These are phyloP conservation scores for Emydoidea blandingii DNA, from an alignment of 2,797 vertebrate genomes.

Conservation along the genomic window DNA sequence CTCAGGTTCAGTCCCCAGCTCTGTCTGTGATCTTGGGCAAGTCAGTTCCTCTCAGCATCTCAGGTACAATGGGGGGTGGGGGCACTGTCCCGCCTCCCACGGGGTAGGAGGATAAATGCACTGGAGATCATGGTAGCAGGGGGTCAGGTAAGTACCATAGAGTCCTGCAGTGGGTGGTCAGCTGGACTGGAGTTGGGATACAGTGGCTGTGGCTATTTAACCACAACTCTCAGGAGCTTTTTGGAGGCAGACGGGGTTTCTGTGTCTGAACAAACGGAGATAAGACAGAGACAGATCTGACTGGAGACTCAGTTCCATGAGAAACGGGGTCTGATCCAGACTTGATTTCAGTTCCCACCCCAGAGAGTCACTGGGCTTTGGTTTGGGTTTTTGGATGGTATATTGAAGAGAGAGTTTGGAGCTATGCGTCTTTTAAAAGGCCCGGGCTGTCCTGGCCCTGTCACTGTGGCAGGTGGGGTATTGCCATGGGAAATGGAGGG, in stretches of 20 bases:
- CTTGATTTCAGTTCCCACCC: neutral
- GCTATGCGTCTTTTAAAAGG: neutral
- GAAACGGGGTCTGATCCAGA: neutral
- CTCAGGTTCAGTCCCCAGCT: neutral
- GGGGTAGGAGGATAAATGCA: neutral
- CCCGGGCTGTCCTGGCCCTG: neutral
- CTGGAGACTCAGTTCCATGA: neutral
- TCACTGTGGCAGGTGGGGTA: too few relatives aligned
- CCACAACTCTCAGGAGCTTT: too few relatives aligned
- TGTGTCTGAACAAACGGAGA: neutral
- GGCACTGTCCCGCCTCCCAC: too few relatives aligned
- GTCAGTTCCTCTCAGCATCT: neutral
- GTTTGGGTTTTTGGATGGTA: neutral
- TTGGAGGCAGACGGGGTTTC: neutral
- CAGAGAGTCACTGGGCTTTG: neutral
- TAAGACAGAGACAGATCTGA: neutral
- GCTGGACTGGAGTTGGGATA: neutral
- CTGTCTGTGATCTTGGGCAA: too few relatives aligned
- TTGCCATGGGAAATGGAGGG: neutral
- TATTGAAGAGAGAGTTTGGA: neutral
- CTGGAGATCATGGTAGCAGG: neutral
- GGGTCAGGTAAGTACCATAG: neutral
- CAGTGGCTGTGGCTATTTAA: neutral
- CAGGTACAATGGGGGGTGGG: too few relatives aligned
- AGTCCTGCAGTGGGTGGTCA: neutral